Percentiles rank a stretch among this genome's conserved stretches.
phyloP scores from a whole-genome alignment of 2,113 vertebrate species.

The Catharus minimus region DNA sequence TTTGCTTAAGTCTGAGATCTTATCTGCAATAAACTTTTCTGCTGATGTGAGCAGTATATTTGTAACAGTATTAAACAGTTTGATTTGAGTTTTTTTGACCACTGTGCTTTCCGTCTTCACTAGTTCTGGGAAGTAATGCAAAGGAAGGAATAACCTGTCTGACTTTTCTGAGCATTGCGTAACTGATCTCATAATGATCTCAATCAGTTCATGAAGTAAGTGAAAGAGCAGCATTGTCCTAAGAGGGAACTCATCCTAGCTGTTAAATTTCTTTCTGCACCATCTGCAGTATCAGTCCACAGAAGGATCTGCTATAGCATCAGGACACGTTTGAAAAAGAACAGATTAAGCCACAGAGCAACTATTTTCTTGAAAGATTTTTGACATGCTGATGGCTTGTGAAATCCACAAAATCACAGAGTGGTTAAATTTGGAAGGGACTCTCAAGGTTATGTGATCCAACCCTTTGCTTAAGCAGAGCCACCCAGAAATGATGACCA shows the following conservation, averaged over 20 bases:
- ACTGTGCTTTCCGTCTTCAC: constrained; percentile 9
- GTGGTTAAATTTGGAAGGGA: not conserved
- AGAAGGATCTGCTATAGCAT: not conserved
- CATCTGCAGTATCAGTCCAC: not conserved
- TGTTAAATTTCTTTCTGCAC: not conserved
- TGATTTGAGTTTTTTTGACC: constrained; percentile 21
- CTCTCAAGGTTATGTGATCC: not conserved
- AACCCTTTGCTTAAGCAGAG: not conserved
- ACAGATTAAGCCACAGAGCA: not conserved
- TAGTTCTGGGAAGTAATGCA: not conserved
- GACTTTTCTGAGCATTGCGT: not conserved
- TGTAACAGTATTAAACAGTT: not conserved
- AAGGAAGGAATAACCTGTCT: not conserved
- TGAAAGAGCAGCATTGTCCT: not conserved
- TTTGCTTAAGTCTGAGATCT: not conserved
- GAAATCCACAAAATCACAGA: not conserved
- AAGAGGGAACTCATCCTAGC: not conserved
- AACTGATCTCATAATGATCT: not conserved
- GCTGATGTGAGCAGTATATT: not conserved
- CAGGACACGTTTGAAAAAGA: not conserved
- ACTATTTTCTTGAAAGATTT: not conserved
- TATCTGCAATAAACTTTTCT: constrained; percentile 1
- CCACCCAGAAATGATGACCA: not conserved
- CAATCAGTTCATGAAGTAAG: not conserved
- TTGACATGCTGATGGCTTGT: not conserved